Base-by-base conservation (phyloP, 2,888 invertebrate species). In the Ophonus ardosiacus region DNA sequence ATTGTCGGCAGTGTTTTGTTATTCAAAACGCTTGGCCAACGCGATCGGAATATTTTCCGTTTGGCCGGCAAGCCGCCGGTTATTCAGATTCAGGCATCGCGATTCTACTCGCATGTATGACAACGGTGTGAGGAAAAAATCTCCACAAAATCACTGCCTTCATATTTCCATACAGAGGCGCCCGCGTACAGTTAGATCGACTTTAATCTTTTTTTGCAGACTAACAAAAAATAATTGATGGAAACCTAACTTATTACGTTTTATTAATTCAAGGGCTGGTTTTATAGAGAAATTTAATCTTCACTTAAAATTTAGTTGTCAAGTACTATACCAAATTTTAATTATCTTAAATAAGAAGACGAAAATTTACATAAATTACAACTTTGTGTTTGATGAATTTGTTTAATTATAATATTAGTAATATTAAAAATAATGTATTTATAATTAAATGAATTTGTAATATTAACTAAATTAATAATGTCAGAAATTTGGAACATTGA, bases 1-100 rank as follows among this genome's bases (percentile, higher is more conserved):
- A 88, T 88, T 88, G 87, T 88, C 87, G 87, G 87, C 88, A 87
- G 86, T 88, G 88, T 88, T 88, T 88, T 89, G 88, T 89, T 89
- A 89, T 89, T 89, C 89, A 89, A 88, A 88, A 86, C 86, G 85
- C 86, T 87, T 86, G 86, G 85, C 85, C 79, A 85, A 85, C 86
- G 86, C 86, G 87, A 88, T 89, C 87, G 87, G 88, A 88, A 89
- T 89, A 88, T 88, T 88, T 88, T 84, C 76, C 76, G 74, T 71
- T 74, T 83, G 78, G 78, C 56, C 59, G 74, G 74, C 61, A 84
- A 59, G 76, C 31, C 76, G 61, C n/a, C 21, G 24, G 84, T 78
- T 84, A 84, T 84, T 84, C 84, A 84, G 31, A 84, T 84, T 84
- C 74, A 31, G 38, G 56, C 63, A 63, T 71, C 40, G 38, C 71